Conservation (phyloP, 2,797 vertebrate genomes). For the Macroramphosus scolopax region DNA sequence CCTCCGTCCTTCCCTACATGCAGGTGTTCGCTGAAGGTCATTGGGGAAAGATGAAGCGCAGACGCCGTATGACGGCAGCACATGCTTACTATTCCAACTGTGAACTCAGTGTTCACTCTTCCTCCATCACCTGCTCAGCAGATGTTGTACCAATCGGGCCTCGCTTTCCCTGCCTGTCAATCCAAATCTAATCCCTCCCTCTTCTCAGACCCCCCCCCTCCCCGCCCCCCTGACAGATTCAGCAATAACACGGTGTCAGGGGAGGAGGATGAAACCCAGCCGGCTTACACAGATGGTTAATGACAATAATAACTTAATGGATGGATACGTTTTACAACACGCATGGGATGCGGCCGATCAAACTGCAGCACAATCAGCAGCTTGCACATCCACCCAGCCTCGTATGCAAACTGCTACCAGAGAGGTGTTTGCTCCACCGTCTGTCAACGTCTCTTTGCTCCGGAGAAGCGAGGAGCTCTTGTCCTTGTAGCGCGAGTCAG, state of each 20-base stretch:
- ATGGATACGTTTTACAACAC: slow-evolving; percentile 57
- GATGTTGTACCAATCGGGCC: slow-evolving; percentile 56
- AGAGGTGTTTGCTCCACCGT: slow-evolving; percentile 26
- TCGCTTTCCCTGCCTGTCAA: slow-evolving; percentile 45
- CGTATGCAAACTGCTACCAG: slow-evolving; percentile 4
- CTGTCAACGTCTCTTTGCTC: slow-evolving; percentile 21
- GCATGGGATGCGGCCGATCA: slow-evolving; percentile 39
- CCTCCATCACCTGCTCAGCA: slow-evolving; percentile 64
- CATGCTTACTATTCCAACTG: slow-evolving; percentile 60
- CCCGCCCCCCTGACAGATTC: slow-evolving; percentile 18
- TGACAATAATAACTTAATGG: slow-evolving; percentile 60
- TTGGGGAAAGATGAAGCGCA: slow-evolving; percentile 35
- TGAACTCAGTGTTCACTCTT: slow-evolving; percentile 54
- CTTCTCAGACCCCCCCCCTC: neutral
- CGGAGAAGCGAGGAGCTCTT: slow-evolving; percentile 7
- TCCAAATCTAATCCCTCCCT: slow-evolving; percentile 52
- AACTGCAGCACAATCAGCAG: slow-evolving; percentile 24
- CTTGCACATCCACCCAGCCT: slow-evolving; percentile 18
- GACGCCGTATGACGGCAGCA: slow-evolving; percentile 26
- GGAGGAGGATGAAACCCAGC: slow-evolving; percentile 28
- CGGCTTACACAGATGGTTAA: slow-evolving; percentile 62
- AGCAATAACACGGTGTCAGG: slow-evolving; percentile 32
- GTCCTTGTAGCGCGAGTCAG: slow-evolving; percentile 34
- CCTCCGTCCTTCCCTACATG: slow-evolving; percentile 35
- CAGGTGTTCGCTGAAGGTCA: slow-evolving; percentile 54